Evolutionary conservation across 1,140 invertebrate genomes (phyloP), one percentile per base, ranked within the genome.

Genomic region (Penaeus vannamei): DNA sequence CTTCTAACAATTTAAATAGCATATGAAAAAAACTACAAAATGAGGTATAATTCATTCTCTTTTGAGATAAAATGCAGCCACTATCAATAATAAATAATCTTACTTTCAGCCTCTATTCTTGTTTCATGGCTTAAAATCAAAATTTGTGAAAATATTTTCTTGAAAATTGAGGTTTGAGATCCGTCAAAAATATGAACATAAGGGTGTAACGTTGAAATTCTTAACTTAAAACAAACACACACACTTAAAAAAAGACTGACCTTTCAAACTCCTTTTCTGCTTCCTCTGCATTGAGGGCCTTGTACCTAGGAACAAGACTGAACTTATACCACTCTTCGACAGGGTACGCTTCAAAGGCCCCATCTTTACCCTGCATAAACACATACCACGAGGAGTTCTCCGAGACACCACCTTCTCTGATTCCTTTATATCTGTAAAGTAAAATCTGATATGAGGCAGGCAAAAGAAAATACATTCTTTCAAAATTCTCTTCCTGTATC

Each of bases 341-440:
- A 3, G 98, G 98, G 94, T 97, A 98, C 0, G 98, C 98, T 94
- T 99, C 98, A 92, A 99, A 99, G 0, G 96, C 96, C 26, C 97
- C 97, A 94, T 99, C 98, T 14, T 96, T 94, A 32, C 97, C 97
- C 93, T 99, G 97, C 2, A 97, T 98, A 92, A 99, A 99, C 14
- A 99, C 97, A 93, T 98, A 99, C 93, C 99, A 99, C 0, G 98
- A 96, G 0, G 98, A 96, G 93, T 99, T 99, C 93, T 98, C 98
- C 64, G 96, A 95, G 0, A 99, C 96, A 72, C 98, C 98, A 26
- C 98, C 98, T 93, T 99, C 98, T 61, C 97, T 94, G 36, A 97
- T 97, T 23, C 97, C 97, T 94, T 96, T 97, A 92, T 94, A 96
- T 91, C 96, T 96, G 91, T 22, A 92, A 95, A 89, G 87, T 29